Evolutionary conservation across 2,888 invertebrate species (phyloP).

Genomic region (Pandemis cinnamomeana): DNA sequence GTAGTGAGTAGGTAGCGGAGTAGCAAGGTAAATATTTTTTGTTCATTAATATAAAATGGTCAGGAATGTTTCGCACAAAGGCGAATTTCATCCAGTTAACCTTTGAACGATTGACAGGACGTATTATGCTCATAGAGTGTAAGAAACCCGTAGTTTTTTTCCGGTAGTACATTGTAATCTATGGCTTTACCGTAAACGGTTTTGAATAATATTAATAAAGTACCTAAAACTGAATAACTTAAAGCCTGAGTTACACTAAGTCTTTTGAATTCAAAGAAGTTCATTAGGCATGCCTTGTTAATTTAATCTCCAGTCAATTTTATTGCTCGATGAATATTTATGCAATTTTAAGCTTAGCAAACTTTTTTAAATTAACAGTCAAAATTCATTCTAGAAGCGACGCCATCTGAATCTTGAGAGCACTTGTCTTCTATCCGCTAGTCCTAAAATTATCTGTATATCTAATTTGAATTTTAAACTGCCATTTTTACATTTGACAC

Average conservation of each 20-base stretch:
- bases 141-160: no score
- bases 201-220: neutral
- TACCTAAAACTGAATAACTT: neutral
- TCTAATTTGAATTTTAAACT: neutral
- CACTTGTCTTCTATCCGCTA: no score
- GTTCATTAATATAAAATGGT: no score
- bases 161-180: no score
- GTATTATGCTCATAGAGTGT: no score
- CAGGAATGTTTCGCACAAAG: no score
- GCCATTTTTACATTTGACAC: neutral
- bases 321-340: slow-evolving; percentile 30
- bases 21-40: no score
- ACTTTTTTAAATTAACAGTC: slow-evolving; percentile 4
- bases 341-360: slow-evolving; percentile 1
- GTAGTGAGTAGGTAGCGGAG: no score
- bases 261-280: slow-evolving; percentile 10
- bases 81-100: no score
- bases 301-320: slow-evolving; percentile 24
- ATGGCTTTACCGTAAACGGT: no score
- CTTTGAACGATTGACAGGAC: no score
- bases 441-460: no score
- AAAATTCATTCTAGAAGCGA: neutral
- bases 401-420: neutral
- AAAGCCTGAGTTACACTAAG: neutral
- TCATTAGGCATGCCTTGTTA: slow-evolving; percentile 28